Conservation (phyloP, 2,113 vertebrate species). For the Shinisaurus crocodilurus region DNA sequence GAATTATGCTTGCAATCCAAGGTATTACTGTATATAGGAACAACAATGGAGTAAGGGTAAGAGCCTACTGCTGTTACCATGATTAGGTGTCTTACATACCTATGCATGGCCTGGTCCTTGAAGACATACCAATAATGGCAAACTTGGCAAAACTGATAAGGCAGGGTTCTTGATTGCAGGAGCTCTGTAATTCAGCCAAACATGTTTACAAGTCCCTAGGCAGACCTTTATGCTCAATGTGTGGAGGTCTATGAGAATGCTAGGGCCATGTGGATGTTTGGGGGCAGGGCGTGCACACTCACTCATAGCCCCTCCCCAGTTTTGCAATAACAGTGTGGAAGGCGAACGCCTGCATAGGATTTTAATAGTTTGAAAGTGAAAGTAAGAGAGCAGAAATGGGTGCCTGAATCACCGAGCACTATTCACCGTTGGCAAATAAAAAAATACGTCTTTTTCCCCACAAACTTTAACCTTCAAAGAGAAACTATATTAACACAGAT, state of each 20-base stretch:
- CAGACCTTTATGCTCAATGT: too few species aligned
- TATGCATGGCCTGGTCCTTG: not conserved
- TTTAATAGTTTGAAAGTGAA: not conserved
- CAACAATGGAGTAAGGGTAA: not conserved
- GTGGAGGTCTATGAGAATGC: too few species aligned
- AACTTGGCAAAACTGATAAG: not conserved
- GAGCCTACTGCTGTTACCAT: not conserved
- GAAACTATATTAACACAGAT: too few species aligned
- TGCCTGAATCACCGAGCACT: not conserved
- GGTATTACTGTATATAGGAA: too few species aligned
- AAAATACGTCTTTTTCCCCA: not conserved
- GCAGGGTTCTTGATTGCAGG: too few species aligned
- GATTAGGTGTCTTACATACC: not conserved
- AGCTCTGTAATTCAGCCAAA: too few species aligned
- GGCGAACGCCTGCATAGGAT: not conserved
- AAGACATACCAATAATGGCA: not conserved
- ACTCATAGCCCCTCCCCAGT: too few species aligned
- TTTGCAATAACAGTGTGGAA: too few species aligned
- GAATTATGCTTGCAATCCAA: too few species aligned
- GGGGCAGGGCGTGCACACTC: too few species aligned
- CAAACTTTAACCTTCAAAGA: not conserved
- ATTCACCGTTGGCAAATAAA: not conserved
- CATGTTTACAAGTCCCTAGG: too few species aligned
- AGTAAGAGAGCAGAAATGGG: not conserved
- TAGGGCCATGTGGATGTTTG: too few species aligned